Evolutionary conservation across 1,140 invertebrate species (phyloP), one percentile per base, ranked within the genome.

Genomic region (Dreissena rostriformis): DNA sequence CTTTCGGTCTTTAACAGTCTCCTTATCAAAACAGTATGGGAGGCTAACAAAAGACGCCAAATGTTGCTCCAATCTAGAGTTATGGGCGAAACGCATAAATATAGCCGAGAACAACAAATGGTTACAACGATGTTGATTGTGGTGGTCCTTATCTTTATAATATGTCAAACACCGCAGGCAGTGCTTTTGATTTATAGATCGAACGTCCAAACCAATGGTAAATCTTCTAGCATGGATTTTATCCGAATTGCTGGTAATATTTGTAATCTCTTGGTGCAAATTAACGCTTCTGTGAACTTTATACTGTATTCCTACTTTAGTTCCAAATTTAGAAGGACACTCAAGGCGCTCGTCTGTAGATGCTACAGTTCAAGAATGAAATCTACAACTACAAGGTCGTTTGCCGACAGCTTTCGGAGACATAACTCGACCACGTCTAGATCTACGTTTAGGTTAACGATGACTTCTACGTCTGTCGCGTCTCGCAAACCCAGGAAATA

Each of bases 271-370:
- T 92, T 97, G 24, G 94, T 96, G 11, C 95, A 95, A 51, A 92
- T 97, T 53, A 97, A 97, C 93, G 95, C 96, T 2, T 93, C 94
- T 0, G 94, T 95, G 2, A 97, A 97, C 93, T 97, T 97, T 92
- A 94, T 97, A 70, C 93, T 97, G 53, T 97, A 97, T 91, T 97
- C 96, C 82, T 95, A 96, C 29, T 95, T 97, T 87, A 96, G 96
- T 85, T 96, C 96, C 89, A 96, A 96, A 87, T 97, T 97, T 93
- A 94, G 96, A 39, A 95, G 95, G 81, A 97, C 96, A 8, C 96
- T 97, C 84, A 93, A 95, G 63, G 91, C 94, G 52, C 94, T 96
- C 5, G 95, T 97, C 89, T 95, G 87, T 63, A 70, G 78, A 71
- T 87, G 86, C 72, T 39, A 2, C 39, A 8, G 8, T 39, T 39